Evolutionary conservation across 2,113 vertebrate species (phyloP), one percentile per base, ranked within the genome.

Genomic region (Lathamus discolor): DNA sequence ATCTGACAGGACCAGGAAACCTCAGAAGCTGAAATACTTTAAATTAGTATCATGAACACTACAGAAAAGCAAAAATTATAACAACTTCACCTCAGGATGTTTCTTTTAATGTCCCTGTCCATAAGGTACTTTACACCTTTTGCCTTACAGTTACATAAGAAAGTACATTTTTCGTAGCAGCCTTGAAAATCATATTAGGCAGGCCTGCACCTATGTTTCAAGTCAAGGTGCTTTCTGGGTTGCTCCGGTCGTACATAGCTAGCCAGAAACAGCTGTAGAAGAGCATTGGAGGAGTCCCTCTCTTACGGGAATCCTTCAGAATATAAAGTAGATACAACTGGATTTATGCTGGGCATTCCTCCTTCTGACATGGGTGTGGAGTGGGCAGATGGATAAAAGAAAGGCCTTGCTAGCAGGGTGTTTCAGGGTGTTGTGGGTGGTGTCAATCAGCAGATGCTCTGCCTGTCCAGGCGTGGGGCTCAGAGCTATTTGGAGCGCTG

Each of bases 11-110:
- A 86, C 68, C 22, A 70, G 72, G 33, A 94, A 83, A 18, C 17
- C 73, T 90, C 73, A 68, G 73, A 88, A 91, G 79, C 41, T 81
- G 57, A 83, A 90, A 37, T 70, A 37, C 68, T 86, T 95, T 48
- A 88, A 77, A 88, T 84, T 51, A 86, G 49, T 62, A 39, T 59
- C 39, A 41, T 51, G 73, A 92, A 11, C 52, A 55, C 28, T 23
- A 27, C 27, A 75, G 61, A 73, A 96, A 78, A 88, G 31, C 7
- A 94, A 84, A 92, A 87, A 88, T 35, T 61, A 37, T 64, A 48
- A 44, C 68, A 62, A 48, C 18, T 95, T 88, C 70, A 55, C 27
- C 35, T 88, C 31, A 83, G 82, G 35, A 86, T 73, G 33, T 59
- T 86, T 72, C 44, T 87, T 93, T 91, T 72, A 8, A 64, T 92